Conservation (phyloP, 2,888 invertebrate species). For the Laothoe populi region DNA sequence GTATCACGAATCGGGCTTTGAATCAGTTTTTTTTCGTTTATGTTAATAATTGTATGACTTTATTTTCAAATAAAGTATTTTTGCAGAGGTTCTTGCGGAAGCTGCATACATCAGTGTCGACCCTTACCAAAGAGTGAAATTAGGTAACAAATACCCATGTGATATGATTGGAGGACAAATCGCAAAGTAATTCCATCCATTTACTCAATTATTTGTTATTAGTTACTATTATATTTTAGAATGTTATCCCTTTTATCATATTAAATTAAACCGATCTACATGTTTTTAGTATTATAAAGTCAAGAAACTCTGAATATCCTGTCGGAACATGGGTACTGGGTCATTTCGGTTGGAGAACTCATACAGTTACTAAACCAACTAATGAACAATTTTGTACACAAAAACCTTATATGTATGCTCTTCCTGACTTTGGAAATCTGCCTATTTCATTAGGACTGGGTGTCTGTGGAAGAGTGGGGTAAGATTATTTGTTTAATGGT, state of each 20-base stretch:
- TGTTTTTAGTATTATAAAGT: constrained; percentile 73
- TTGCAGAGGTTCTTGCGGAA: constrained; percentile 86
- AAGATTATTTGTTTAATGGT: constrained; percentile 41
- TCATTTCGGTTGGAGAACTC: constrained; percentile 88
- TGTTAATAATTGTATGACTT: too few species aligned
- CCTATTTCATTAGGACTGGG: constrained; percentile 86
- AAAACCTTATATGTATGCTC: constrained; percentile 58
- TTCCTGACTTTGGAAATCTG: constrained; percentile 85
- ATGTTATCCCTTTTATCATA: neutral
- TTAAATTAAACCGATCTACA: neutral
- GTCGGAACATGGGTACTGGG: constrained; percentile 86
- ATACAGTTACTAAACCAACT: constrained; percentile 78
- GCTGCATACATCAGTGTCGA: constrained; percentile 89
- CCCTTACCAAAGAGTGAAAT: constrained; percentile 85
- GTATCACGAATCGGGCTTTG: too few species aligned
- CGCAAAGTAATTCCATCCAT: constrained; percentile 79
- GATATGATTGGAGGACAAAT: constrained; percentile 89
- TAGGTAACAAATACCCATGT: constrained; percentile 64
- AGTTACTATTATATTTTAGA: neutral
- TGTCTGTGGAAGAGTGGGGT: constrained; percentile 88
- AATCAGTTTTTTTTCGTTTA: too few species aligned
- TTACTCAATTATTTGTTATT: constrained; percentile 31
- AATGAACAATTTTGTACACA: constrained; percentile 53
- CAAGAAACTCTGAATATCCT: constrained; percentile 85
- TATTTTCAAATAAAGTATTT: too few species aligned